Conservation (phyloP, 2,888 invertebrate species). For the Hirudinaria manillensis region DNA sequence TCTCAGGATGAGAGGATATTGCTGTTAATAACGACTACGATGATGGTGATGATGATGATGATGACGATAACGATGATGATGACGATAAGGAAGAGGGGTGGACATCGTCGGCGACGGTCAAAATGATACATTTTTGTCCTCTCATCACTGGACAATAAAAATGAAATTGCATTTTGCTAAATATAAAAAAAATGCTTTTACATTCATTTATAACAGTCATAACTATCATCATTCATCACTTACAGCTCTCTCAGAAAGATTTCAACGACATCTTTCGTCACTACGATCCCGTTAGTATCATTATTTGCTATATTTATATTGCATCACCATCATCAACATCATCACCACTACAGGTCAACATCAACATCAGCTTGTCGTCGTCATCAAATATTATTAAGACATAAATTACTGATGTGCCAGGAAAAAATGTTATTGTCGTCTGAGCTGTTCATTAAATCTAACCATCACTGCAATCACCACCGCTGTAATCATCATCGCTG, state of each 20-base stretch:
- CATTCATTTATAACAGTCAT: not conserved
- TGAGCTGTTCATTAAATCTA: not conserved
- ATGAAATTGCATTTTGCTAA: too few relatives aligned
- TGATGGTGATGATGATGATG: constrained; percentile 26
- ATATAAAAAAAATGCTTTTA: too few relatives aligned
- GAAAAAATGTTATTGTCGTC: not conserved
- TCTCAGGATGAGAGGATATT: not conserved
- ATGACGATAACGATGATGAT: constrained; percentile 26
- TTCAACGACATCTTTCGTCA: constrained; percentile 36
- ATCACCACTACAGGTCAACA: not conserved
- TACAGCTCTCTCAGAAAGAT: constrained; percentile 34
- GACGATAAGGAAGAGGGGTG: not conserved
- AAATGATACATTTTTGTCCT: too few relatives aligned
- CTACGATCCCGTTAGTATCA: constrained; percentile 34
- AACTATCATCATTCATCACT: not conserved
- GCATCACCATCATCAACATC: constrained; percentile 11
- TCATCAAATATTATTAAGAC: not conserved
- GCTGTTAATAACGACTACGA: constrained; percentile 24
- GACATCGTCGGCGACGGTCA: not conserved
- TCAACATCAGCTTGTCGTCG: not conserved
- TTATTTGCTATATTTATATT: not conserved
- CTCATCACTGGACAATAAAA: too few relatives aligned
- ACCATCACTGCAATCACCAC: not conserved
- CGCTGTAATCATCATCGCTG: too few relatives aligned
- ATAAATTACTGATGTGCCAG: too few relatives aligned